A percentile compares a stretch with the other conserved stretches of the same genome.
These are phyloP conservation scores for Pogonocichla stellata DNA, from an alignment of 2,113 vertebrate genomes.

Conservation along the genomic window DNA sequence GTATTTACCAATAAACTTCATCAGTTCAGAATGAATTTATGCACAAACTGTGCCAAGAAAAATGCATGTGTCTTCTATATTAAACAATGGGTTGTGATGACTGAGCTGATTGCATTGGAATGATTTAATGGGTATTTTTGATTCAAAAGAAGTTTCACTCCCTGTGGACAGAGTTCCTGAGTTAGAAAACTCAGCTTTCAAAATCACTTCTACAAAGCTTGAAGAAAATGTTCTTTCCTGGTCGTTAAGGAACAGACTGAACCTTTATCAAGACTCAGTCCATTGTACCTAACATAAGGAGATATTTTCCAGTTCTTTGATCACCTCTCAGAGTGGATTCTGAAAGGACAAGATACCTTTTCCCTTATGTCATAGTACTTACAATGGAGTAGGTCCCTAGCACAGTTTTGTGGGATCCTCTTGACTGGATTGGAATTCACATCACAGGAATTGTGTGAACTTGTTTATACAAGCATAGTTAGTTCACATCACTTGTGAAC, in stretches of 20 bases:
- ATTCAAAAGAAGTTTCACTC: not conserved
- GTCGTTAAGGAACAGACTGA: not conserved
- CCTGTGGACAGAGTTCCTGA: not conserved
- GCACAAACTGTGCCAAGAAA: not conserved
- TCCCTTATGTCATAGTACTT: not conserved
- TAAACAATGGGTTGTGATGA: not conserved
- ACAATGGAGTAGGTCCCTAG: not conserved
- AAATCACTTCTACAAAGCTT: not conserved
- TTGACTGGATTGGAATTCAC: not conserved
- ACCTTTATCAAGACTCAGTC: not conserved
- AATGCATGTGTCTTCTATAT: rapidly evolving
- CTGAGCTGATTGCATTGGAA: not conserved
- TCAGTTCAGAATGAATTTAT: not conserved
- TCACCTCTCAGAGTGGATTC: not conserved
- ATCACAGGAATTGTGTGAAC: not conserved
- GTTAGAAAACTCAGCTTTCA: not conserved
- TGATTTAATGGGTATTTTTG: not conserved
- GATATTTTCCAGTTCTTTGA: not conserved
- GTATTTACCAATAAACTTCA: not conserved
- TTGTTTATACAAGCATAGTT: not conserved
- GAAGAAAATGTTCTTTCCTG: not conserved
- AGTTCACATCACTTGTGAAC: not conserved
- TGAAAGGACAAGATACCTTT: not conserved
- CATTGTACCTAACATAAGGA: not conserved
- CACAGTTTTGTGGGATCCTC: not conserved